A percentile compares a stretch with the other conserved stretches of the same genome.
Evolutionary conservation across 2,113 vertebrate species (phyloP).

Genomic region (Trematocara unimaculatum): DNA sequence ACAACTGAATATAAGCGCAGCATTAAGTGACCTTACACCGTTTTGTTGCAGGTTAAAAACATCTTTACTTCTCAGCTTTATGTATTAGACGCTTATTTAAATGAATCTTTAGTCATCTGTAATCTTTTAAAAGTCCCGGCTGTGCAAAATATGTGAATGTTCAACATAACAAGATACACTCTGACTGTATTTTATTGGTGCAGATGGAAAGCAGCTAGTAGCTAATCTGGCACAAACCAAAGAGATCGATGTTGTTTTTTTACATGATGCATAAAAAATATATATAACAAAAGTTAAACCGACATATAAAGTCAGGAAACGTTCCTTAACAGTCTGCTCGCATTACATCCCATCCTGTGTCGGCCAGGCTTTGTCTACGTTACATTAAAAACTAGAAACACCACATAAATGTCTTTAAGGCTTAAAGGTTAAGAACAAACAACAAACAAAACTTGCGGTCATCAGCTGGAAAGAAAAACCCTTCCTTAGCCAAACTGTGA

Average conservation of each 20-base stretch:
- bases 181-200: neutral
- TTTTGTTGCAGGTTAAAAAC: neutral
- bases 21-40: neutral
- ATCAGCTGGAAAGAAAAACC: constrained; percentile 19
- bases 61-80: neutral
- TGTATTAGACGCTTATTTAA: neutral
- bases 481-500: constrained; percentile 27
- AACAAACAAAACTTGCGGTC: constrained; percentile 18
- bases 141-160: neutral
- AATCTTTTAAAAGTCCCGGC: neutral
- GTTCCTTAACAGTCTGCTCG: neutral
- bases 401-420: neutral
- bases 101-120: neutral
- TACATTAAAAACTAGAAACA: neutral
- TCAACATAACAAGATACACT: neutral
- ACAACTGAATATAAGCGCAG: neutral
- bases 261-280: neutral
- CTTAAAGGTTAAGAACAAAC: constrained; percentile 27
- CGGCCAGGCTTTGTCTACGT: neutral
- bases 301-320: neutral
- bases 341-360: neutral
- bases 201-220: neutral
- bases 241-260: neutral
- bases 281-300: neutral
- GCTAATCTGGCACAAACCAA: neutral